Evolutionary conservation across 1,140 invertebrate genomes (phyloP).

Genomic region (Apolygus lucorum): DNA sequence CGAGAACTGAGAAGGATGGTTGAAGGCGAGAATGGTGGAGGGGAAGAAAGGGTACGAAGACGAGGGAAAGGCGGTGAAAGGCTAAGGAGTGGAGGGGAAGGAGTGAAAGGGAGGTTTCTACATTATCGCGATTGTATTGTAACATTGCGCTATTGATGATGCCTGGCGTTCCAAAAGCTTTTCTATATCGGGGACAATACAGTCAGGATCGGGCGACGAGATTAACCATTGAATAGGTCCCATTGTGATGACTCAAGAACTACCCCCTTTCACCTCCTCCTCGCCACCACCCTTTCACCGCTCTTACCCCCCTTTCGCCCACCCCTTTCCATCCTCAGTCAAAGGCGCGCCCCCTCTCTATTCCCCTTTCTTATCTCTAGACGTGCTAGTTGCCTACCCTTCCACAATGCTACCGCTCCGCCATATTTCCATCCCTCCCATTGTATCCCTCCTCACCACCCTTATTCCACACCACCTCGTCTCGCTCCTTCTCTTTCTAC

Average conservation of each 20-base stretch:
- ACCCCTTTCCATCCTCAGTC: constrained; percentile 10
- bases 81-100: background rate
- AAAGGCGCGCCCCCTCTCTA: too few species aligned
- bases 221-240: constrained; percentile 34
- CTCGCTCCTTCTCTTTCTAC: too few species aligned
- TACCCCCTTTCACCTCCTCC: constrained; percentile 16
- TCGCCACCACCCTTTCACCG: constrained; percentile 2
- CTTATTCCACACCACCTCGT: background rate
- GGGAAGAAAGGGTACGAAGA: background rate
- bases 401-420: constrained; percentile 7
- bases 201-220: constrained; percentile 33
- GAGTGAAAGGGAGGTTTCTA: constrained; percentile 22
- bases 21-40: background rate
- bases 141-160: constrained; percentile 35
- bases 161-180: constrained; percentile 34
- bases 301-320: constrained; percentile 7
- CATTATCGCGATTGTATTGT: constrained; percentile 35
- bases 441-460: background rate
- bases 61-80: background rate
- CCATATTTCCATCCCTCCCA: constrained; percentile 19
- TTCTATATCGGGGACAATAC: constrained; percentile 34
- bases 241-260: constrained; percentile 34
- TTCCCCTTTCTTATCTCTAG: constrained; percentile 30
- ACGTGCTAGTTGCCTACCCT: constrained; percentile 28
- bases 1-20: background rate